Base-by-base conservation (phyloP, 2,888 invertebrate genomes). In the Odontocolon sp. region DNA sequence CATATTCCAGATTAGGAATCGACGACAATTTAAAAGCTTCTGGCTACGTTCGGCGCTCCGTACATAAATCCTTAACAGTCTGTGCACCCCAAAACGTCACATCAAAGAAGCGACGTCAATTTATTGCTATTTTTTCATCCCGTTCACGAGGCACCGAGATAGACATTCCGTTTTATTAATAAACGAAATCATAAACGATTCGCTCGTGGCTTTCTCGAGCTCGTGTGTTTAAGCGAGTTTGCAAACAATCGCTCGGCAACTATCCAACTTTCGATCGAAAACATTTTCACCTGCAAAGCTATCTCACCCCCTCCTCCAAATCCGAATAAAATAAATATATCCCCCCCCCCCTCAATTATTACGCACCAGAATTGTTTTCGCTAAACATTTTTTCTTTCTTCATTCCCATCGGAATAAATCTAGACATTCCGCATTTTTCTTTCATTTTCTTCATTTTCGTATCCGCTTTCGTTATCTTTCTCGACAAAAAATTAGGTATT, bases 151-250 rank as follows among this genome's bases (percentile, higher is more conserved):
- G 23, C 36, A 63, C 36, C n/a, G n/a, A n/a, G n/a, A 26, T 21
- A 42, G 31, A 50, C 78, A 78, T 63, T 63, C 66, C 36, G 31
- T 45, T 68, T 57, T 71, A 75, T 78, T 75, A 71, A 78, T 78
- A 71, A 71, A 78, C 56, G 9, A 47, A 69, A n/a, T n/a, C n/a
- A 59, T 2, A 57, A 61, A 40, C 52, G 11, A 33, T 73, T 57
- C 23, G 28, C 36, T 52, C 57, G 61, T 57, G 38, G 16, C 57
- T 5, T 36, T 2, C 50, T 36, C 8, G n/a, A n/a, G 57, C 33
- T 68, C 52, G 64, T 61, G 73, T n/a, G n/a, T n/a, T n/a, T 61
- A 31, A 63, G 54, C 33, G 26, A 9, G 47, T 40, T 67, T 61
- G 50, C 50, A 67, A 70, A 74, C 70, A 74, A 78, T 78, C 23